Percentiles rank a stretch among this genome's conserved stretches.
Conservation (phyloP, 1,140 invertebrate species). For the Copidosoma floridanum region DNA sequence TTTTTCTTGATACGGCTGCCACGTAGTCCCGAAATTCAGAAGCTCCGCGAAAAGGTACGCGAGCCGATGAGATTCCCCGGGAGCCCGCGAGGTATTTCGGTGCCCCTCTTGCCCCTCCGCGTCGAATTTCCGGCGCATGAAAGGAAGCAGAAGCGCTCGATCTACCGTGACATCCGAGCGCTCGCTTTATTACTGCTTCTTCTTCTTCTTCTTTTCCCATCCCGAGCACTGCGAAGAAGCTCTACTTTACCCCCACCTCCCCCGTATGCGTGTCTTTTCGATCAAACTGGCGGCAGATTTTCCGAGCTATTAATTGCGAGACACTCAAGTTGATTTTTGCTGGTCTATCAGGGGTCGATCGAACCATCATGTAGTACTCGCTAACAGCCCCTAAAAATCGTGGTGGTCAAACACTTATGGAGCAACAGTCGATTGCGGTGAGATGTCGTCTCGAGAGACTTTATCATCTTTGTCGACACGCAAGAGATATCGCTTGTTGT, state of each 20-base stretch:
- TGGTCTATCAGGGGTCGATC: too few relatives aligned
- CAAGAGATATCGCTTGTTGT: too few relatives aligned
- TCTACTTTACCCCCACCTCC: too few relatives aligned
- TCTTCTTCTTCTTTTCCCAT: background rate
- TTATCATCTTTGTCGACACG: background rate
- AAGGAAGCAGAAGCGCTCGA: background rate
- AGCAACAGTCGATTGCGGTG: too few relatives aligned
- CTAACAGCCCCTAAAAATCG: background rate
- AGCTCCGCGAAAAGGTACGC: background rate
- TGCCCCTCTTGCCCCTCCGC: background rate
- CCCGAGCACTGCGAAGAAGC: background rate
- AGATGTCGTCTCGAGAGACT: too few relatives aligned
- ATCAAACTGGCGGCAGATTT: background rate
- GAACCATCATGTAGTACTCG: too few relatives aligned
- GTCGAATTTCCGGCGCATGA: constrained; percentile 10
- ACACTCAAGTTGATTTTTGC: too few relatives aligned
- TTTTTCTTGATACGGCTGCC: background rate
- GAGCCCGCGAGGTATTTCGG: background rate
- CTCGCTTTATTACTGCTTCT: background rate
- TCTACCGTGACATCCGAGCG: background rate
- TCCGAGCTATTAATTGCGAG: background rate
- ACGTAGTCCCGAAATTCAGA: background rate
- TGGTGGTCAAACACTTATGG: too few relatives aligned
- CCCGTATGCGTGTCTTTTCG: too few relatives aligned
- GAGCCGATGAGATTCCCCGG: constrained; percentile 3